Percentiles rank a stretch among this genome's conserved stretches.
Evolutionary conservation across 2,888 invertebrate genomes (phyloP).

Genomic region (Xestobium rufovillosum): DNA sequence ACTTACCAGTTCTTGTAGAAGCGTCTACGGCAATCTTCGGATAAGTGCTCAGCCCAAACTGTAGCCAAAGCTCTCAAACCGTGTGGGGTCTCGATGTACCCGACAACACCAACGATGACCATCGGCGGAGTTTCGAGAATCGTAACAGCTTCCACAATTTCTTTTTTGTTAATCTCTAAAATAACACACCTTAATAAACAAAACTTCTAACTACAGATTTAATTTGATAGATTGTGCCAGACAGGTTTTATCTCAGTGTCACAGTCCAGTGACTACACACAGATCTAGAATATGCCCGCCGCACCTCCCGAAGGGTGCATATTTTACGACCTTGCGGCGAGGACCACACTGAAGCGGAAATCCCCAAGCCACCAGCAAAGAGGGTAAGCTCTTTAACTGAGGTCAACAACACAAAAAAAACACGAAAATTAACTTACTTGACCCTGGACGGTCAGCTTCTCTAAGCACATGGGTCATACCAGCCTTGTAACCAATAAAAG

Average conservation of each 20-base stretch:
- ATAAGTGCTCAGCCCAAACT: conserved; percentile 98
- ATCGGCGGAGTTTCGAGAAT: conserved; percentile 97
- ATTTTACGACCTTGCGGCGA: conserved; percentile 57
- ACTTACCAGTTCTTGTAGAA: conserved; percentile 99
- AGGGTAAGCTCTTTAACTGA: conserved; percentile 42
- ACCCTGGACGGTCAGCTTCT: conserved; percentile 97
- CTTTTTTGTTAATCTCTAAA: conserved; percentile 98
- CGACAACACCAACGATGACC: conserved; percentile 95
- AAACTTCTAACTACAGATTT: conserved; percentile 1
- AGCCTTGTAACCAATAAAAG: conserved; percentile 97
- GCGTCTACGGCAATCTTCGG: conserved; percentile 95
- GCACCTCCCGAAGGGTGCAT: conserved; percentile 52
- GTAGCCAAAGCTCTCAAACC: conserved; percentile 92
- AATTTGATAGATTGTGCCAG: conserved; percentile 49
- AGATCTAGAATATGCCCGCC: conserved; percentile 68
- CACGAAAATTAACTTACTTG: conserved; percentile 69
- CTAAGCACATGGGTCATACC: conserved; percentile 99
- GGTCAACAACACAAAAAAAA: conserved; percentile 29
- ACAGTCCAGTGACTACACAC: conserved; percentile 60
- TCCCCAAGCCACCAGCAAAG: conserved; percentile 35
- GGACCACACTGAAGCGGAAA: conserved; percentile 24
- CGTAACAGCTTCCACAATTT: conserved; percentile 98
- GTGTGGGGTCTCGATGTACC: conserved; percentile 98
- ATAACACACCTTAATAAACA: conserved; percentile 22
- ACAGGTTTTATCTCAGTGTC: conserved; percentile 67